phyloP scores from a whole-genome alignment of 1,140 invertebrate genomes.

The Diprion similis region DNA sequence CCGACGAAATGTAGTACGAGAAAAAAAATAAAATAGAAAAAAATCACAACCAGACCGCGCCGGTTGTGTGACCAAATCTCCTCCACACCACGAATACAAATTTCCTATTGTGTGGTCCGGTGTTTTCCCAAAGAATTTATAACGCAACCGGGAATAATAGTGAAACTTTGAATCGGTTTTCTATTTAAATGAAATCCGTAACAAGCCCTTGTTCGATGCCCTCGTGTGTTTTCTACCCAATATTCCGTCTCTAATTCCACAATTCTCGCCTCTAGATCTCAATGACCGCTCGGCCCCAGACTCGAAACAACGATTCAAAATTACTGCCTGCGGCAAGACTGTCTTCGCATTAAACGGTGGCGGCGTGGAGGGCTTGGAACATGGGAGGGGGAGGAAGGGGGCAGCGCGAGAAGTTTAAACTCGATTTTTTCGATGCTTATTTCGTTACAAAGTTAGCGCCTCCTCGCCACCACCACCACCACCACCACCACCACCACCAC shows the following conservation, averaged over 20 bases:
- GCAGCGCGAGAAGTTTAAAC: constrained; percentile 48
- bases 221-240: not conserved
- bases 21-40: not conserved
- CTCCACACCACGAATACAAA: not conserved
- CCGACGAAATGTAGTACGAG: not conserved
- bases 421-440: constrained; percentile 51
- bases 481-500: constrained; percentile 26
- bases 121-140: constrained; percentile 9
- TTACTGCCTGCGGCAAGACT: constrained; percentile 10
- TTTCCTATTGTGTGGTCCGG: constrained; percentile 12
- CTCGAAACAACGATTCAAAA: constrained; percentile 18
- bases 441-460: constrained; percentile 43
- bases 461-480: constrained; percentile 11
- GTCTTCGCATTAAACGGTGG: not conserved
- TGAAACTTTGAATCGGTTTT: constrained; percentile 5
- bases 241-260: not conserved
- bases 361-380: constrained; percentile 5
- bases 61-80: not conserved
- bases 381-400: not conserved
- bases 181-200: constrained; percentile 7
- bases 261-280: constrained; percentile 5
- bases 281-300: constrained; percentile 13
- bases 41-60: not conserved
- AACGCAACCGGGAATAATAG: not conserved
- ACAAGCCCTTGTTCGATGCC: no score